Evolutionary conservation across 2,888 invertebrate species (phyloP).

Genomic region (Baccha elongata): DNA sequence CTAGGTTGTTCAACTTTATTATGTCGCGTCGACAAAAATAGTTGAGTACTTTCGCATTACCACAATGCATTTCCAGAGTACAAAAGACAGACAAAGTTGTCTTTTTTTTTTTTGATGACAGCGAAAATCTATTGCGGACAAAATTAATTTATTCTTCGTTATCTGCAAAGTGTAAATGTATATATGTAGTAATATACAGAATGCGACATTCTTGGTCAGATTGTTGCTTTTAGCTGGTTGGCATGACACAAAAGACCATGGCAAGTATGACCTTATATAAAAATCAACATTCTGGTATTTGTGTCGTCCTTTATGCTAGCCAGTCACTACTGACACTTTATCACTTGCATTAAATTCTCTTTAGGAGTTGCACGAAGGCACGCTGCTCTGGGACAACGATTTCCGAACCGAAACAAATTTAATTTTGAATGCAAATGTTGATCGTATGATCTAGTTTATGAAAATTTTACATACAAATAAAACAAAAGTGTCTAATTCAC

Average conservation of each 20-base stretch:
- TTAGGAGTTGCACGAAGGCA: constrained; percentile 53
- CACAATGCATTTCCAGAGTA: not conserved
- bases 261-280: not conserved
- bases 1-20: constrained; percentile 19
- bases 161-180: not conserved
- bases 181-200: not conserved
- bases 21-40: not conserved
- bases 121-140: constrained; percentile 1
- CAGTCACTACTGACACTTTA: constrained; percentile 52
- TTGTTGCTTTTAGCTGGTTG: not conserved
- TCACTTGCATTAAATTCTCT: constrained; percentile 1
- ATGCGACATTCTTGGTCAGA: not conserved
- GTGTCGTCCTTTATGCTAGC: constrained; percentile 2
- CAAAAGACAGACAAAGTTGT: not conserved
- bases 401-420: constrained; percentile 18
- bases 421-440: not conserved
- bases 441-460: not conserved
- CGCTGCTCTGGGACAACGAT: constrained; percentile 38
- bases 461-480: too few species aligned
- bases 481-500: too few species aligned
- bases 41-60: not conserved
- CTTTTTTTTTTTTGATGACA: constrained; percentile 11
- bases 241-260: not conserved
- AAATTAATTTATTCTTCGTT: constrained; percentile 9
- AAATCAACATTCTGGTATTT: not conserved